Conservation (phyloP, 2,888 invertebrate species). For the Sturmia bella region DNA sequence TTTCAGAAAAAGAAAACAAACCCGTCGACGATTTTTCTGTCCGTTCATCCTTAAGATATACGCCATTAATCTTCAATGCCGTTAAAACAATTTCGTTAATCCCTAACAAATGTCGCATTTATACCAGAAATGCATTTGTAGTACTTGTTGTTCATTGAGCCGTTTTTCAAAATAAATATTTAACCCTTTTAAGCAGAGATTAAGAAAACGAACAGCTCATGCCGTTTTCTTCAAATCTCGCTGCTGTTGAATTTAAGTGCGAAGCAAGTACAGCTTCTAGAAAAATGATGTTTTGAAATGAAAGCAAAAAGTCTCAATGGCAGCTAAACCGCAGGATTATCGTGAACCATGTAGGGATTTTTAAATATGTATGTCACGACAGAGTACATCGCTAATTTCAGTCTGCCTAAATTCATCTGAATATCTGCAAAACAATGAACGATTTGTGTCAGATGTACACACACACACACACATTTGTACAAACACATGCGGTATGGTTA, state of each 20-base stretch:
- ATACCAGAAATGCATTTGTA: neutral
- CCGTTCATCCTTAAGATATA: conserved; percentile 22
- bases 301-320: conserved; percentile 76
- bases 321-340: conserved; percentile 81
- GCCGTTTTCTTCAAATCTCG: neutral
- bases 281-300: conserved; percentile 36
- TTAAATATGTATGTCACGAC: conserved; percentile 40
- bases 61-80: conserved; percentile 28
- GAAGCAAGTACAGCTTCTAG: conserved; percentile 28
- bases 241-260: neutral
- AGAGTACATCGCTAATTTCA: conserved; percentile 48
- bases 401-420: conserved; percentile 11
- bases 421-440: neutral
- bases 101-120: neutral
- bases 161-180: conserved; percentile 25
- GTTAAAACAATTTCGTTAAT: conserved; percentile 13
- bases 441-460: neutral
- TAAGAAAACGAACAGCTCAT: conserved; percentile 22
- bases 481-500: neutral
- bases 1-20: conserved; percentile 39
- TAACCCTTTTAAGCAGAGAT: conserved; percentile 37
- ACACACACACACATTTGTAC: neutral
- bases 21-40: neutral
- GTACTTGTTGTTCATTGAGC: neutral
- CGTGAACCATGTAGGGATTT: conserved; percentile 35